Percentiles rank a stretch among this genome's conserved stretches.
These are phyloP conservation scores for Octomys mimax DNA, from an alignment of 2,797 vertebrate genomes.

Conservation along the genomic window DNA sequence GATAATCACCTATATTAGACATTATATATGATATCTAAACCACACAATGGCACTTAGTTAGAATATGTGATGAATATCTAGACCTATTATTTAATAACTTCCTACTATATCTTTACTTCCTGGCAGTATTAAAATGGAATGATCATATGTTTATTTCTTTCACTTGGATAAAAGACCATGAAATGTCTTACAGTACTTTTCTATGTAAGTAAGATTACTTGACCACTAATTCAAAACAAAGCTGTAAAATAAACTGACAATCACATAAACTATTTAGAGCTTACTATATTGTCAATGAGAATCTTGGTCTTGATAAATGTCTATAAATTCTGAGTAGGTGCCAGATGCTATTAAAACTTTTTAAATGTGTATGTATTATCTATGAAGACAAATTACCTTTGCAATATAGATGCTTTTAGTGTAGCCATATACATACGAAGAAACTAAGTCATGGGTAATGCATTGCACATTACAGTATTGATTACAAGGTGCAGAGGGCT, in stretches of 20 bases:
- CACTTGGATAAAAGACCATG: neutral
- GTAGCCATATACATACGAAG: neutral
- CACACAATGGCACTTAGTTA: conserved; percentile 17
- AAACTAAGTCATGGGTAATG: neutral
- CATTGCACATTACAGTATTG: neutral
- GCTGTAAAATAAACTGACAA: neutral
- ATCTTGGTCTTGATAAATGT: neutral
- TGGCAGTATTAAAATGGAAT: neutral
- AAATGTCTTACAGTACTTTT: neutral
- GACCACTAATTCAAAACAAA: conserved; percentile 22
- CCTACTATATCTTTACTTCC: conserved; percentile 13
- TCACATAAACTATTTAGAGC: neutral
- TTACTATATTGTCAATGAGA: neutral
- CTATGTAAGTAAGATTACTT: neutral
- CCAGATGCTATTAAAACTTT: neutral
- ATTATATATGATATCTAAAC: conserved; percentile 14
- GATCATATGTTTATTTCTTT: neutral
- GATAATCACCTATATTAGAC: conserved; percentile 1
- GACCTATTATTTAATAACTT: neutral
- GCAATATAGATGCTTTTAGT: neutral
- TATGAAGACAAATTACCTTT: neutral
- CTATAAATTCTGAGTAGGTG: neutral
- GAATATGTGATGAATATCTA: conserved; percentile 13
- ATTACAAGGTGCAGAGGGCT: neutral
- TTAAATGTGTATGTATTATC: neutral